A percentile compares a stretch with the other conserved stretches of the same genome.
phyloP scores from a whole-genome alignment of 2,113 vertebrate species.

The Cephalopterus ornatus region DNA sequence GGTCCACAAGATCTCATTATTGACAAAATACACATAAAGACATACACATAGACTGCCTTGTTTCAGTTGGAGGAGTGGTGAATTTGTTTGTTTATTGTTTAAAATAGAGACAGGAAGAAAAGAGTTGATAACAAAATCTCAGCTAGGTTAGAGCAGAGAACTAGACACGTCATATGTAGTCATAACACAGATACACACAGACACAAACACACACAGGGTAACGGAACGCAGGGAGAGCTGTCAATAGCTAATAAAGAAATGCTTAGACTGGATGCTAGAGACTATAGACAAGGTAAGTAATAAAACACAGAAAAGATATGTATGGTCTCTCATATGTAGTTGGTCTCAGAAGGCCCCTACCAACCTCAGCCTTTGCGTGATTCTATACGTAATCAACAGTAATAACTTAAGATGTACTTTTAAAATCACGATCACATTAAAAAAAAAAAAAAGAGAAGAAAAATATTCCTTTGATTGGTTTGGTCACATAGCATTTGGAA shows the following conservation, averaged over 20 bases:
- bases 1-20: background rate
- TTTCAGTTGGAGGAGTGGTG: background rate
- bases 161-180: background rate
- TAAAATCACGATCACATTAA: background rate
- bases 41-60: background rate
- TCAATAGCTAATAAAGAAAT: background rate
- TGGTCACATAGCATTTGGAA: background rate
- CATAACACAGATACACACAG: background rate
- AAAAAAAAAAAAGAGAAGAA: background rate
- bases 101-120: background rate
- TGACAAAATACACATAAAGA: background rate
- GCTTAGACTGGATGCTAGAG: background rate
- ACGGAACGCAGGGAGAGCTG: background rate
- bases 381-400: background rate
- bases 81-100: background rate
- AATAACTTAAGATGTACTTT: background rate
- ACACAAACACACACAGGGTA: background rate
- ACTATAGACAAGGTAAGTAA: background rate
- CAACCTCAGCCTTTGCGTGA: background rate
- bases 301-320: background rate
- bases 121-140: background rate
- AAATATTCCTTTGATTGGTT: background rate
- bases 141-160: background rate
- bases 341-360: background rate
- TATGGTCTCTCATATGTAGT: no score